Percentiles rank a stretch among this genome's conserved stretches.
Evolutionary conservation across 2,113 vertebrate genomes (phyloP).

Genomic region (Atherinomorus stipes): DNA sequence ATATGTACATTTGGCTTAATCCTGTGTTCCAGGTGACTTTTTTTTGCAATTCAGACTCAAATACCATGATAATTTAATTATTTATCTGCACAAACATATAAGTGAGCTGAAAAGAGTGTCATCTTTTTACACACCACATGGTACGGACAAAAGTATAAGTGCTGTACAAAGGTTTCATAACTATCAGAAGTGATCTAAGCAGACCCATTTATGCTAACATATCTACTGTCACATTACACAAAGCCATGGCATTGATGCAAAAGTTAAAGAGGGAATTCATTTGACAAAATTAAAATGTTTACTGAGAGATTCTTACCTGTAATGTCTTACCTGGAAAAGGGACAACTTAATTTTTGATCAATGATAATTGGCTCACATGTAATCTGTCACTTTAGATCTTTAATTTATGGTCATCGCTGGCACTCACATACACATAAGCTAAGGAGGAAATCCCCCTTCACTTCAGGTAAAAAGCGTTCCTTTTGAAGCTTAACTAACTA

Average conservation of each 20-base stretch:
- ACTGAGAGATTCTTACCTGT: neutral
- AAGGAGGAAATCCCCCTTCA: too few species aligned
- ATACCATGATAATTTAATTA: conserved; percentile 12
- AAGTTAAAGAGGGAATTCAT: neutral
- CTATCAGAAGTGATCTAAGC: conserved; percentile 5
- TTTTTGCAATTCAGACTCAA: conserved; percentile 24
- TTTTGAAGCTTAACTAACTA: conserved; percentile 36
- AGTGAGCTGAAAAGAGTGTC: conserved; percentile 1
- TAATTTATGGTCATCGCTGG: too few species aligned
- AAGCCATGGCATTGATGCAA: conserved; percentile 35
- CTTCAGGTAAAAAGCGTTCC: conserved; percentile 4
- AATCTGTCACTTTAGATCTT: too few species aligned
- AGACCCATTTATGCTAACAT: neutral
- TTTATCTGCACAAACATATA: conserved; percentile 21
- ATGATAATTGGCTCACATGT: too few species aligned
- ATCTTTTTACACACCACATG: conserved; percentile 11
- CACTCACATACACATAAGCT: too few species aligned
- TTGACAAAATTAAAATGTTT: neutral
- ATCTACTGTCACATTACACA: conserved; percentile 11
- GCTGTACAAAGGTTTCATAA: conserved; percentile 9
- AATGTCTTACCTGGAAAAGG: neutral
- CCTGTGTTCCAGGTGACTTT: conserved; percentile 27
- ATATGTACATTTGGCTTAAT: conserved; percentile 23
- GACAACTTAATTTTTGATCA: too few species aligned
- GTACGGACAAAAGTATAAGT: conserved; percentile 18